Base-by-base conservation (phyloP, 2,888 invertebrate species). In the Theodoxus fluviatilis region DNA sequence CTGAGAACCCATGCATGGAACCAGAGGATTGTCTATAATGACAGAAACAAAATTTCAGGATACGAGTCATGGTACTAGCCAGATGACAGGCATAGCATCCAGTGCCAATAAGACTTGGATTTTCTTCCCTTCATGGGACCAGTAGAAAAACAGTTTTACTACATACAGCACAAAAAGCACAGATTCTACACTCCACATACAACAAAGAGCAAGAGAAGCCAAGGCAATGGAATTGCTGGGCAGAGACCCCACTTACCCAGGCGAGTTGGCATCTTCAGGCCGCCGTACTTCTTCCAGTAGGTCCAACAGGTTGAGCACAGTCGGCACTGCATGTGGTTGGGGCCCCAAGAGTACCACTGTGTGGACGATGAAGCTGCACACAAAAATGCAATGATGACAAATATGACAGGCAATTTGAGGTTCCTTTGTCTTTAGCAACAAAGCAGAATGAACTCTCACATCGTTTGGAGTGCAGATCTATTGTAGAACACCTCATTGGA, bases 221-320 rank as follows among this genome's bases (percentile, higher is more conserved):
- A 25, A 38, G 12, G 18, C 37, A 55, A n/a, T 9, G 55, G 6
- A 55, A 18, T 55, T 2, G 1, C 31, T 15, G n/a, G n/a, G 15
- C 43, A 43, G 18, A 12, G 18, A 4, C 40, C 52, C 25, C 12
- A 61, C 69, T 63, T 71, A 83, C 83, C 83, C 73, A 84, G 70
- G 73, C 85, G 73, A 37, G 85, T 85, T 61, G 86, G 86, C 83
- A 85, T 84, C 90, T 96, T 96, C 67, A 99, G 91, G 73, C 98
- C 98, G 71, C 98, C 98, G 88, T 96, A 97, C 88, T 96, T 96
- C 88, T 98, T 98, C 98, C 98, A 99, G 87, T 97, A 97, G 75
- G 91, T 91, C 97, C 97, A 99, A 88, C 99, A 99, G 22, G 90
- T 89, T 81, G 94, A 93, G 88, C 99, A 99, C 74, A 99, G 90